These are phyloP conservation scores for Thaumetopoea pityocampa DNA, from an alignment of 1,140 invertebrate species.

Conservation along the genomic window DNA sequence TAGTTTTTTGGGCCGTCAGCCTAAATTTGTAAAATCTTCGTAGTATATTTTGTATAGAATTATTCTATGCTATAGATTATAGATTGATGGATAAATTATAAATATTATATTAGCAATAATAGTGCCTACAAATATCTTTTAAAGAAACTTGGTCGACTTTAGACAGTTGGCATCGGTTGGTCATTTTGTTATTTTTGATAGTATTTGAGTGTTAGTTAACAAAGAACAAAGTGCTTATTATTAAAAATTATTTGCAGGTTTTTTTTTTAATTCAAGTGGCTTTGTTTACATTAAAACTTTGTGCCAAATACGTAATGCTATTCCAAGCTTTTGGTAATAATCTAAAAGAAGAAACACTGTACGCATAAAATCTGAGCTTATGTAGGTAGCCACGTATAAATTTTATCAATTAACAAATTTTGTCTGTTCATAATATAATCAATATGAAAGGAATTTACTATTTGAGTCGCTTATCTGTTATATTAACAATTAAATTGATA, in stretches of 20 bases:
- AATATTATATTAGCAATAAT: slow-evolving; percentile 74
- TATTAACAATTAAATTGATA: too few relatives aligned
- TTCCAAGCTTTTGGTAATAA: slow-evolving; percentile 47
- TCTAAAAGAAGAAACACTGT: slow-evolving; percentile 30
- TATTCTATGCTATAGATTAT: slow-evolving; percentile 67
- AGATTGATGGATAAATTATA: slow-evolving; percentile 61
- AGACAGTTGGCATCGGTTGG: slow-evolving; percentile 42
- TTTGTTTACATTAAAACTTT: slow-evolving; percentile 26
- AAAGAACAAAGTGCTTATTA: slow-evolving; percentile 29
- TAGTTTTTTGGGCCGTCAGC: slow-evolving; percentile 53
- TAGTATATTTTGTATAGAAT: slow-evolving; percentile 71
- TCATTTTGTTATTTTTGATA: slow-evolving; percentile 66
- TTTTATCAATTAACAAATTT: slow-evolving; percentile 8
- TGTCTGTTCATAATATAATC: too few relatives aligned
- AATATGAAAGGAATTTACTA: too few relatives aligned
- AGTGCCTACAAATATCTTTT: slow-evolving; percentile 71
- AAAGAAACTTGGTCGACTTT: slow-evolving; percentile 54
- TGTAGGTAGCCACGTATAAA: slow-evolving; percentile 11
- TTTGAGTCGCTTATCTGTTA: too few relatives aligned
- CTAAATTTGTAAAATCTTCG: slow-evolving; percentile 64
- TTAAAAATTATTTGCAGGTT: slow-evolving; percentile 41
- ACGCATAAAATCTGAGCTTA: slow-evolving; percentile 50
- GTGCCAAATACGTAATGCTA: slow-evolving; percentile 57
- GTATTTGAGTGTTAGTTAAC: slow-evolving; percentile 57
- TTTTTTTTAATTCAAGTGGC: slow-evolving; percentile 10